A percentile compares a stretch with the other conserved stretches of the same genome.
phyloP scores from a whole-genome alignment of 1,140 invertebrate genomes.

The Microplitis demolitor region DNA sequence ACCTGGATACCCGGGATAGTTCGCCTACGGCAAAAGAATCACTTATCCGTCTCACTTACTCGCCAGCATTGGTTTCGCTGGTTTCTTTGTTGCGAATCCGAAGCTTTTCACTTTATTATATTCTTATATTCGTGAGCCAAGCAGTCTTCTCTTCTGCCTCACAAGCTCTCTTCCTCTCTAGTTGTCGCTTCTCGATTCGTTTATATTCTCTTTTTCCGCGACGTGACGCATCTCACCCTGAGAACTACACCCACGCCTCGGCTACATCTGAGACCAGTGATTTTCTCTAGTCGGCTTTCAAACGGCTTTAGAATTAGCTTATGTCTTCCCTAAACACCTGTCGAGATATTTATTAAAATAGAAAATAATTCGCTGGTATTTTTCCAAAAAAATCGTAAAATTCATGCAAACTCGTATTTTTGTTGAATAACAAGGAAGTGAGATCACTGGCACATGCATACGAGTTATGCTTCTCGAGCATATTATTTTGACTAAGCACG shows the following conservation, averaged over 20 bases:
- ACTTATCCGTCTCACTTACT: conserved; percentile 13
- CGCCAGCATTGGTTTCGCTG: conserved; percentile 15
- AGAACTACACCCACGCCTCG: conserved; percentile 55
- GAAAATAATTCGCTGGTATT: too few species aligned
- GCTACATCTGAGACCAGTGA: neutral
- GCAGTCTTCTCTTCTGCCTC: conserved; percentile 21
- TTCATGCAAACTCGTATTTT: too few species aligned
- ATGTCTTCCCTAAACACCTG: neutral
- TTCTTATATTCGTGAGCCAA: conserved; percentile 10
- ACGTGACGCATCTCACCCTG: conserved; percentile 55
- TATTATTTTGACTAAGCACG: conserved; percentile 39
- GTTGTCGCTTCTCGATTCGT: conserved; percentile 14
- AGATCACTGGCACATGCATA: neutral
- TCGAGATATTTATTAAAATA: neutral
- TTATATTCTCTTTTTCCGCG: conserved; percentile 19
- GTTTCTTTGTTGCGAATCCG: conserved; percentile 18
- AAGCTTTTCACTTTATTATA: neutral
- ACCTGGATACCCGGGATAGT: conserved; percentile 56
- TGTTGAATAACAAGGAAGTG: neutral
- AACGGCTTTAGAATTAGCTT: neutral
- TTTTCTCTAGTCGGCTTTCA: neutral
- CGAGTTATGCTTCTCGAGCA: conserved; percentile 26
- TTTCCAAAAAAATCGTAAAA: too few species aligned
- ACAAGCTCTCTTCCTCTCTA: neutral
- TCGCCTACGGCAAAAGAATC: conserved; percentile 48